Percentiles rank a stretch among this genome's conserved stretches.
These are phyloP conservation scores for Lindbergichthys nudifrons DNA, from an alignment of 2,797 vertebrate species.

Conservation along the genomic window DNA sequence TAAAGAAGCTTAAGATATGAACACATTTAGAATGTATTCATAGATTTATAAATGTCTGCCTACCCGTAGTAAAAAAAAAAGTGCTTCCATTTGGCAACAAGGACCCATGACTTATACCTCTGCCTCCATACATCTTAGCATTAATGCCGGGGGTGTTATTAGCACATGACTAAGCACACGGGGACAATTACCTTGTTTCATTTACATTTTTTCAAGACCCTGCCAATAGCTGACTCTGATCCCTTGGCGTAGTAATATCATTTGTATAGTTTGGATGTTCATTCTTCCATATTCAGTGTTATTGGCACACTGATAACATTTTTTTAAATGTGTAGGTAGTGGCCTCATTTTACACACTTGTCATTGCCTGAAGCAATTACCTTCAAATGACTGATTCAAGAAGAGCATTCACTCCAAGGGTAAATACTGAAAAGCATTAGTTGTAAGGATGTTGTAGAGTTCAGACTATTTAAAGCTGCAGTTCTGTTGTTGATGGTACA, in stretches of 20 bases:
- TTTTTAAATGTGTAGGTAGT: not conserved
- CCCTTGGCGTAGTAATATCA: not conserved
- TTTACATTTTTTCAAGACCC: conserved; percentile 3
- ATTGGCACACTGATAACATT: conserved; percentile 2
- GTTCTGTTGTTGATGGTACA: conserved; percentile 1
- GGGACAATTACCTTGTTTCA: conserved; percentile 14
- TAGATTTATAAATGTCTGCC: not conserved
- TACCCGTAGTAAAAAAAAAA: not conserved
- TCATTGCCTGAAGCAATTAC: not conserved
- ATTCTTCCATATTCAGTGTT: conserved; percentile 14
- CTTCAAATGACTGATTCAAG: conserved; percentile 10
- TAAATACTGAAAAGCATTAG: not conserved
- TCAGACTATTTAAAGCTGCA: conserved; percentile 7
- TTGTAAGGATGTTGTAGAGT: not conserved
- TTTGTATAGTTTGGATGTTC: conserved; percentile 17
- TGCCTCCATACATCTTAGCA: conserved; percentile 14
- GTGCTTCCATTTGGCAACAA: conserved; percentile 17
- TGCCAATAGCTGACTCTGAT: conserved; percentile 40
- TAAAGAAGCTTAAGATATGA: not conserved
- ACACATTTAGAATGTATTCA: not conserved
- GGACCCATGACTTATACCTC: not conserved
- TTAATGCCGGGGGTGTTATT: conserved; percentile 10
- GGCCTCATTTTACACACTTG: conserved; percentile 7
- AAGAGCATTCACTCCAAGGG: not conserved
- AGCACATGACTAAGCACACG: not conserved